A percentile compares a stretch with the other conserved stretches of the same genome.
Evolutionary conservation across 2,888 invertebrate genomes (phyloP).

Genomic region (Spatulosminthurus flaviceps): DNA sequence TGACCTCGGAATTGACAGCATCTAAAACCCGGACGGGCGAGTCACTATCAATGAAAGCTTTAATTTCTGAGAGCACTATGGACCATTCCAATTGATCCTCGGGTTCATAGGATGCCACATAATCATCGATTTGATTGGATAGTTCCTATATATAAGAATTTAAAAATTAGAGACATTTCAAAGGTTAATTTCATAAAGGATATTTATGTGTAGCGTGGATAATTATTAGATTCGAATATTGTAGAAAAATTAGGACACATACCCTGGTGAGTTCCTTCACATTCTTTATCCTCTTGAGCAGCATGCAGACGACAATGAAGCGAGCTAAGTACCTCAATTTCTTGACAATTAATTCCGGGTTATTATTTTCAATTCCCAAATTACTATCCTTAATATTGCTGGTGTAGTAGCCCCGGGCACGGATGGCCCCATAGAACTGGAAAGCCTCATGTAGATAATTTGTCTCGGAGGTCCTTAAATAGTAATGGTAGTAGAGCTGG

Average conservation of each 20-base stretch:
- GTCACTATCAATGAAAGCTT: conserved; percentile 92
- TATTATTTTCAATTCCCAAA: conserved; percentile 36
- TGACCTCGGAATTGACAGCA: conserved; percentile 83
- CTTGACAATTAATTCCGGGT: conserved; percentile 92
- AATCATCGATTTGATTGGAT: conserved; percentile 93
- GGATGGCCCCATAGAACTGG: conserved; percentile 94
- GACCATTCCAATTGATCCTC: conserved; percentile 97
- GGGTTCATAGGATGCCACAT: conserved; percentile 94
- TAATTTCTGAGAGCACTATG: conserved; percentile 91
- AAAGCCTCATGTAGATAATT: conserved; percentile 95
- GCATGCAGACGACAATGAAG: conserved; percentile 94
- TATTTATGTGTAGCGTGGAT: too few species aligned
- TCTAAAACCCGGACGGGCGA: conserved; percentile 87
- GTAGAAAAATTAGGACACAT: too few species aligned
- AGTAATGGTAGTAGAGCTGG: conserved; percentile 97
- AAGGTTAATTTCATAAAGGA: too few species aligned
- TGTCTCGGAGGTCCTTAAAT: conserved; percentile 94
- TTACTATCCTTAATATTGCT: conserved; percentile 64
- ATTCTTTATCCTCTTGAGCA: conserved; percentile 91
- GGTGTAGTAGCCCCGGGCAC: conserved; percentile 66
- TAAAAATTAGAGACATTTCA: neutral
- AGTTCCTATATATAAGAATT: conserved; percentile 73
- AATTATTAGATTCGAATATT: too few species aligned
- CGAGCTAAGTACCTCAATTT: conserved; percentile 93
- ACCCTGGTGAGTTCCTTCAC: conserved; percentile 86